Percentiles rank a stretch among this genome's conserved stretches.
These are phyloP conservation scores for Dastarcus helophoroides DNA, from an alignment of 2,888 invertebrate genomes.

Conservation along the genomic window DNA sequence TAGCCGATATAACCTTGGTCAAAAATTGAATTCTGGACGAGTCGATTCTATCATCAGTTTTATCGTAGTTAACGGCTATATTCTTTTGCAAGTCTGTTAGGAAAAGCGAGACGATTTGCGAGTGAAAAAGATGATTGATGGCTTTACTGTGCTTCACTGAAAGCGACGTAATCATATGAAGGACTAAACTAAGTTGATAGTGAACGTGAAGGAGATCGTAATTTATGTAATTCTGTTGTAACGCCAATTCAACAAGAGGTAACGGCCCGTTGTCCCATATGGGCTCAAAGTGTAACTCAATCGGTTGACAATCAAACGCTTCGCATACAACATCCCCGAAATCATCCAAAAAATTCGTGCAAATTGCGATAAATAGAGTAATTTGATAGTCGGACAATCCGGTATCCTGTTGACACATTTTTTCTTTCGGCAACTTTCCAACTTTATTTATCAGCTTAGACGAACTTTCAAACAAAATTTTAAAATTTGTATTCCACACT, in stretches of 20 bases:
- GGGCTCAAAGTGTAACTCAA: conserved; percentile 44
- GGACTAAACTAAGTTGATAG: conserved; percentile 62
- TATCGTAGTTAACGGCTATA: conserved; percentile 47
- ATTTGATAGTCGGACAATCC: conserved; percentile 57
- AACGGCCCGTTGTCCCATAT: conserved; percentile 56
- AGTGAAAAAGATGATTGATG: conserved; percentile 65
- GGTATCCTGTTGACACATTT: conserved; percentile 66
- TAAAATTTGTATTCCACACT: conserved; percentile 83
- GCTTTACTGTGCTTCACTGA: conserved; percentile 63
- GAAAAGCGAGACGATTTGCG: conserved; percentile 49
- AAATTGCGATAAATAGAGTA: conserved; percentile 38
- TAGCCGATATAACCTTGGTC: conserved; percentile 58
- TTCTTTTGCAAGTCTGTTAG: conserved; percentile 39
- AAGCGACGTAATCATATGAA: conserved; percentile 71
- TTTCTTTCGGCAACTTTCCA: conserved; percentile 76
- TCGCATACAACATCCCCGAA: conserved; percentile 37
- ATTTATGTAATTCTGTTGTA: conserved; percentile 64
- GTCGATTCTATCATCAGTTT: conserved; percentile 57
- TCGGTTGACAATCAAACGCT: conserved; percentile 28
- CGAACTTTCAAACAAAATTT: conserved; percentile 62
- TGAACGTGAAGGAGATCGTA: conserved; percentile 68
- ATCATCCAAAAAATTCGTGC: conserved; percentile 39
- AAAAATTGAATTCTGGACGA: conserved; percentile 61
- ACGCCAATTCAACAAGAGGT: conserved; percentile 65
- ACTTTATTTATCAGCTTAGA: conserved; percentile 69